Evolutionary conservation across 92 coral and sea anemone genomes (phyloP).

Genomic region (Paragorgia papillata): DNA sequence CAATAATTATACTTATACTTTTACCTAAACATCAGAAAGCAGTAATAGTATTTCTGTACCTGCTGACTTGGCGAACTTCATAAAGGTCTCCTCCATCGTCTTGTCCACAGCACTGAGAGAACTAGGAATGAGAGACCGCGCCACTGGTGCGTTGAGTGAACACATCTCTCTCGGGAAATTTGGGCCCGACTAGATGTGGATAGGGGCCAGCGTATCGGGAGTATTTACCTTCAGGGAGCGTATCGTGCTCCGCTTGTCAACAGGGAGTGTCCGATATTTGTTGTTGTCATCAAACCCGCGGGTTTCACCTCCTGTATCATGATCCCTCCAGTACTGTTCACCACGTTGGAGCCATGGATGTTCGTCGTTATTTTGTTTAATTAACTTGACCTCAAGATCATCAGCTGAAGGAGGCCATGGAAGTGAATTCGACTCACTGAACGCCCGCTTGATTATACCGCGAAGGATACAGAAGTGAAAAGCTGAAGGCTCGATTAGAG

Average conservation of each 20-base stretch:
- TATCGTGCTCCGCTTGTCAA: too few relatives aligned
- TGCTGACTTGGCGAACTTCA: conserved; percentile 58
- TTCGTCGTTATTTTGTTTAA: conserved; percentile 54
- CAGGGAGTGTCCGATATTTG: too few relatives aligned
- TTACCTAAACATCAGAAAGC: conserved; percentile 5
- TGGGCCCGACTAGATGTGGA: conserved; percentile 61
- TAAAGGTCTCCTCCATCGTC: conserved; percentile 66
- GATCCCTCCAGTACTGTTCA: conserved; percentile 59
- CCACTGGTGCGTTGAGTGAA: conserved; percentile 52
- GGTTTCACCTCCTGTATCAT: conserved; percentile 57
- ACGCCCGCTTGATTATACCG: conserved; percentile 40
- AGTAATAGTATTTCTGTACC: conserved; percentile 36
- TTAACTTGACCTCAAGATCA: conserved; percentile 53
- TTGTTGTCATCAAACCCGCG: too few relatives aligned
- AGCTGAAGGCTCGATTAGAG: conserved; percentile 46
- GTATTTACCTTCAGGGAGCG: conserved; percentile 46
- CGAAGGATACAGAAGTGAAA: conserved; percentile 59
- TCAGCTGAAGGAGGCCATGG: conserved; percentile 74
- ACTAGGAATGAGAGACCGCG: conserved; percentile 58
- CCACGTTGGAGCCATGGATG: conserved; percentile 61
- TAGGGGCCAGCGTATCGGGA: conserved; percentile 46
- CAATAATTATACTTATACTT: conserved; percentile 8
- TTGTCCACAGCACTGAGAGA: conserved; percentile 65
- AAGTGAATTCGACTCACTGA: conserved; percentile 48
- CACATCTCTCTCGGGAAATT: conserved; percentile 41